These are phyloP conservation scores for Camarhynchus parvulus DNA, from an alignment of 2,113 vertebrate genomes.

Conservation along the genomic window DNA sequence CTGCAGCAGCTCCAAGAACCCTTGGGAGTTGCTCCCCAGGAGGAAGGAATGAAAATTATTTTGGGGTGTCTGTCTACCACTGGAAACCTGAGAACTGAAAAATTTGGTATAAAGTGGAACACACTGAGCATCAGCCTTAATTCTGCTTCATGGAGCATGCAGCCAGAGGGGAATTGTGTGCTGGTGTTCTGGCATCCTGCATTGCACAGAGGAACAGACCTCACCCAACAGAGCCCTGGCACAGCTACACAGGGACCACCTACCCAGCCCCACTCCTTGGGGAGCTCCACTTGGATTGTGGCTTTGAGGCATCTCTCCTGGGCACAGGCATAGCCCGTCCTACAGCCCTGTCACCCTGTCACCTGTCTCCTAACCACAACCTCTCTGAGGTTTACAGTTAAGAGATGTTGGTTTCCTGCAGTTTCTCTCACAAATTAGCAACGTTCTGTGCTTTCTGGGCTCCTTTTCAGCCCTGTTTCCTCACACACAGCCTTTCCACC, in stretches of 20 bases:
- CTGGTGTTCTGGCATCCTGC: background rate
- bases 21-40: background rate
- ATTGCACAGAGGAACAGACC: background rate
- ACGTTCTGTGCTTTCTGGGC: background rate
- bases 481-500: background rate
- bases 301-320: background rate
- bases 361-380: background rate
- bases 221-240: background rate
- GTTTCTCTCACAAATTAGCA: background rate
- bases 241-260: background rate
- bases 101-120: background rate
- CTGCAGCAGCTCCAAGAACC: background rate
- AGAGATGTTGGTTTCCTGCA: background rate
- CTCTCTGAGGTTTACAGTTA: background rate
- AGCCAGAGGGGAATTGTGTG: background rate
- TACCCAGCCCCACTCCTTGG: background rate
- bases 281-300: fast-evolving
- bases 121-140: background rate
- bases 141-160: background rate
- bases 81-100: background rate
- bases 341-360: background rate
- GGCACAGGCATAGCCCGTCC: background rate
- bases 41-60: background rate
- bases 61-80: background rate
- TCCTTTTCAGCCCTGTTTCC: background rate